Percentiles rank a stretch among this genome's conserved stretches.
phyloP scores from a whole-genome alignment of 2,888 invertebrate genomes.

The Perithous albicinctus region DNA sequence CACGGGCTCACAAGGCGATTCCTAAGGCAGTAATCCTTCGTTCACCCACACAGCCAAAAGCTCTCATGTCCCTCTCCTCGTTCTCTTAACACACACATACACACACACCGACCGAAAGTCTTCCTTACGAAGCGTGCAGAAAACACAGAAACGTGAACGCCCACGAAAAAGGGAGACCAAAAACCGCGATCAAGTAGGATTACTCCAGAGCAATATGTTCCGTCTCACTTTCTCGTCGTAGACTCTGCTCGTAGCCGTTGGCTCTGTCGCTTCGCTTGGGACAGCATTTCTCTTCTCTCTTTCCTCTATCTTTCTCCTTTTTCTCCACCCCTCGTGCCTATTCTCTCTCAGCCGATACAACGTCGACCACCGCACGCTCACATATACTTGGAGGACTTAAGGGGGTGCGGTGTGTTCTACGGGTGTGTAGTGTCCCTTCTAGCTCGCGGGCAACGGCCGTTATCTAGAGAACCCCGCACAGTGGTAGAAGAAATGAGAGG shows the following conservation, averaged over 20 bases:
- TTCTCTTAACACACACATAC: conserved; percentile 44
- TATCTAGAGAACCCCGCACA: conserved; percentile 76
- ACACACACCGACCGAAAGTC: conserved; percentile 30
- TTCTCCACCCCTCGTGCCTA: conserved; percentile 48
- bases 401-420: conserved; percentile 44
- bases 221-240: conserved; percentile 73
- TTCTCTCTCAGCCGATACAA: conserved; percentile 58
- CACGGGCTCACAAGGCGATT: conserved; percentile 73
- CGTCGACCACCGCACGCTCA: conserved; percentile 21
- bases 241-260: too few species aligned
- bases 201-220: conserved; percentile 82
- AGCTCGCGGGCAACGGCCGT: conserved; percentile 77
- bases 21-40: conserved; percentile 82
- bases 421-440: conserved; percentile 68
- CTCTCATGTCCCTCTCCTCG: conserved; percentile 27
- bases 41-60: conserved; percentile 71
- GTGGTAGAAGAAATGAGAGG: conserved; percentile 76
- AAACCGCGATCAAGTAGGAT: conserved; percentile 84
- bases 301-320: conserved; percentile 44
- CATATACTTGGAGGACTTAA: conserved; percentile 10
- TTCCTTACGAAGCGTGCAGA: conserved; percentile 51
- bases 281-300: neutral
- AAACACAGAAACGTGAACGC: conserved; percentile 67
- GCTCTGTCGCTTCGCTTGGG: conserved; percentile 45
- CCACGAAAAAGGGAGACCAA: conserved; percentile 75